These are phyloP conservation scores for Malthinus seriepunctatus DNA, from an alignment of 2,888 invertebrate species.

Conservation along the genomic window DNA sequence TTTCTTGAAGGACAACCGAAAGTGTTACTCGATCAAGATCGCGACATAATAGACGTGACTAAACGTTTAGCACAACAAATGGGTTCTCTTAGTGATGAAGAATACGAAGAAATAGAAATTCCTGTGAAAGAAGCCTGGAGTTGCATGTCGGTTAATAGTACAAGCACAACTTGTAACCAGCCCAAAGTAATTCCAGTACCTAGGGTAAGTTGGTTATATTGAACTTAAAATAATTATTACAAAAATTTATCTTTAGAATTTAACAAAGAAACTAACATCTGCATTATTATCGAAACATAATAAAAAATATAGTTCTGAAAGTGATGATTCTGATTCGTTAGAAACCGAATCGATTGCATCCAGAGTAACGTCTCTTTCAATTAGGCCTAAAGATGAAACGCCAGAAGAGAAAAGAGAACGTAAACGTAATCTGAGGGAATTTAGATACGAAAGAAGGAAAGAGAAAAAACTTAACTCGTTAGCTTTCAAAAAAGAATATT, in stretches of 20 bases:
- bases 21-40: conserved; percentile 59
- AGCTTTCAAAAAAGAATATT: conserved; percentile 86
- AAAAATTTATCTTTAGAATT: conserved; percentile 37
- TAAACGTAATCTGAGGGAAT: conserved; percentile 78
- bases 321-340: conserved; percentile 60
- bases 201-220: conserved; percentile 56
- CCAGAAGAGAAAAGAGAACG: conserved; percentile 76
- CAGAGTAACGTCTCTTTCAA: conserved; percentile 69
- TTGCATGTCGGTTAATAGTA: conserved; percentile 86
- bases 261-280: conserved; percentile 68
- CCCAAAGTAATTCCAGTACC: conserved; percentile 84
- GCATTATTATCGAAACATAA: too few relatives aligned
- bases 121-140: conserved; percentile 79
- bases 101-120: conserved; percentile 64
- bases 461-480: conserved; percentile 81
- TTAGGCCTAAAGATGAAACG: conserved; percentile 76
- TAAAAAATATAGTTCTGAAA: conserved; percentile 53
- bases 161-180: conserved; percentile 90
- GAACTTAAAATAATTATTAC: background rate
- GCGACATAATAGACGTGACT: conserved; percentile 3
- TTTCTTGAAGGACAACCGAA: conserved; percentile 39
- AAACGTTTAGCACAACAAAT: conserved; percentile 25
- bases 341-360: conserved; percentile 69
- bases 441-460: conserved; percentile 74
- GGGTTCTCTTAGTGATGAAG: conserved; percentile 53